Evolutionary conservation across 1,140 invertebrate species (phyloP).

Genomic region (Vanessa tameamea): DNA sequence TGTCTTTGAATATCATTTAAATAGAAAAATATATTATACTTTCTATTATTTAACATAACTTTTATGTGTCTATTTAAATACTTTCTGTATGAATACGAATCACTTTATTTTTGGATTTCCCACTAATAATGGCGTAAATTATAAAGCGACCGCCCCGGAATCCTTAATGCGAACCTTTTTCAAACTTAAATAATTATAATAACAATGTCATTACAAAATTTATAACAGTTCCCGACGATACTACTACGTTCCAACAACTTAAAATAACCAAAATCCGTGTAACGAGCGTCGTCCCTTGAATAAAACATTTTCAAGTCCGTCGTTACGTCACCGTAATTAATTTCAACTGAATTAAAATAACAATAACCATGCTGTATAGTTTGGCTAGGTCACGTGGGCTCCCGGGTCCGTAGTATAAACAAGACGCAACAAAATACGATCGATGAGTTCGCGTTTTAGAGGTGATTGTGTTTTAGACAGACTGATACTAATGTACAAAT

Average conservation of each 20-base stretch:
- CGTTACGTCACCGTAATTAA: background rate
- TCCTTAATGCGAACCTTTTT: no score
- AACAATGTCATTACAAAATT: background rate
- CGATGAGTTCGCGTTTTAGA: no score
- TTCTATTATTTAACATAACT: no score
- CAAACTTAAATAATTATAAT: background rate
- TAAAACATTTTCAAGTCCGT: constrained; percentile 7
- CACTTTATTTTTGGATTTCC: no score
- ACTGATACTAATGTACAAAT: no score
- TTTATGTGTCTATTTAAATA: no score
- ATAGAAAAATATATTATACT: no score
- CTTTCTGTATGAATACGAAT: no score
- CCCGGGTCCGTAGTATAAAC: background rate
- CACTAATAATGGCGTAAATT: no score
- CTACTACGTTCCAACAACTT: background rate
- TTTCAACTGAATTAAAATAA: constrained; percentile 7
- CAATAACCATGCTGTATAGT: background rate
- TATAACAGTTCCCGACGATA: background rate
- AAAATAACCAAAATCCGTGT: background rate
- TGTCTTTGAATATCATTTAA: no score
- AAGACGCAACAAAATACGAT: background rate
- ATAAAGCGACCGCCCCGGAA: no score
- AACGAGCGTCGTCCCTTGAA: background rate
- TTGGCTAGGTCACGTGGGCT: background rate
- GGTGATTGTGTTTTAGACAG: no score